Evolutionary conservation across 2,113 vertebrate species (phyloP).

Genomic region (Proteles cristata): DNA sequence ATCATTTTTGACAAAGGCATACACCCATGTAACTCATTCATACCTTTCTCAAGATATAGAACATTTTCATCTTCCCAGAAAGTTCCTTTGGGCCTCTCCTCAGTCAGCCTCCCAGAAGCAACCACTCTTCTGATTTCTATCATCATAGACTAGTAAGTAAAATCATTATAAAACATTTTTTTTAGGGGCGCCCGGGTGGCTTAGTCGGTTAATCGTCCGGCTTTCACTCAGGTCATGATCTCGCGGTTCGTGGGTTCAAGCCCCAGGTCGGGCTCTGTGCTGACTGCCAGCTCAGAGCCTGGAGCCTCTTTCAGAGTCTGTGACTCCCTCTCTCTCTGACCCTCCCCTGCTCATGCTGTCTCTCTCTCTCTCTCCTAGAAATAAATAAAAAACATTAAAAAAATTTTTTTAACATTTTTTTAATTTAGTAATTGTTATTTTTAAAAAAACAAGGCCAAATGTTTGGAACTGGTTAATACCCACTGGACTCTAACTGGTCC

Average conservation of each 20-base stretch:
- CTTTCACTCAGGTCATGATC: no score
- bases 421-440: neutral
- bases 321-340: no score
- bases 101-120: neutral
- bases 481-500: neutral
- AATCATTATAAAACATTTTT: constrained; percentile 21
- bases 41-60: neutral
- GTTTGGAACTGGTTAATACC: neutral
- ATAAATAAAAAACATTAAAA: no score
- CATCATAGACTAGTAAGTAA: neutral
- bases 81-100: neutral
- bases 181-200: no score
- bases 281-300: no score
- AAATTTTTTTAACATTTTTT: neutral
- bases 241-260: no score
- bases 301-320: no score
- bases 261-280: no score
- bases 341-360: no score
- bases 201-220: no score
- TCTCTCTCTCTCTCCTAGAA: no score
- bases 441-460: neutral
- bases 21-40: neutral
- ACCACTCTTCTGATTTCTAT: neutral
- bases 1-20: constrained; percentile 19
- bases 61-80: neutral